phyloP scores from a whole-genome alignment of 2,113 vertebrate genomes.

The Amblyornis subalaris region DNA sequence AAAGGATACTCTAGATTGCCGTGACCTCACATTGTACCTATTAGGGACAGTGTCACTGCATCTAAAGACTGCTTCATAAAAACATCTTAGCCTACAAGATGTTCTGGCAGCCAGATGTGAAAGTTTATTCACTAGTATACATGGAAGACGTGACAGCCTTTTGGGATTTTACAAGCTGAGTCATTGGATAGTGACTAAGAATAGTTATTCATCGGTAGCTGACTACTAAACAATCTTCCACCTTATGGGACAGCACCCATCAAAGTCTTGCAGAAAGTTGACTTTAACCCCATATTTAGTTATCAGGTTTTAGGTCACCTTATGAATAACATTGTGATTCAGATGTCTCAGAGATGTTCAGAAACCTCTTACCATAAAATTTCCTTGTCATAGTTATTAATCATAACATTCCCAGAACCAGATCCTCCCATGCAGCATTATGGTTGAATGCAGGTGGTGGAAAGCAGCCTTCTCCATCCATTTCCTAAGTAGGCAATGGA shows the following conservation, averaged over 20 bases:
- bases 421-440: neutral
- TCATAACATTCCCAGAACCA: conserved; percentile 3
- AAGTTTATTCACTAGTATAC: conserved; percentile 2
- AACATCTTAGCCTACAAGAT: neutral
- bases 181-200: conserved; percentile 33
- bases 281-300: neutral
- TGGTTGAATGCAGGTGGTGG: neutral
- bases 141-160: neutral
- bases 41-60: neutral
- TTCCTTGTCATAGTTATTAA: neutral
- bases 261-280: neutral
- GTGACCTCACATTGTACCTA: neutral
- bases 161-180: conserved; percentile 27
- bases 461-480: neutral
- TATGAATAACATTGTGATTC: conserved; percentile 43
- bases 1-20: neutral
- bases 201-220: neutral
- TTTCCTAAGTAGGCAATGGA: neutral
- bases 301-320: neutral
- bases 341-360: neutral
- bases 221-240: conserved; percentile 17
- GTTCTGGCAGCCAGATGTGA: conserved; percentile 4
- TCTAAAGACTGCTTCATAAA: neutral
- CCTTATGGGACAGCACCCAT: neutral
- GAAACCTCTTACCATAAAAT: neutral